Conservation (phyloP, 2,888 invertebrate species). For the Synergus laeviventris region DNA sequence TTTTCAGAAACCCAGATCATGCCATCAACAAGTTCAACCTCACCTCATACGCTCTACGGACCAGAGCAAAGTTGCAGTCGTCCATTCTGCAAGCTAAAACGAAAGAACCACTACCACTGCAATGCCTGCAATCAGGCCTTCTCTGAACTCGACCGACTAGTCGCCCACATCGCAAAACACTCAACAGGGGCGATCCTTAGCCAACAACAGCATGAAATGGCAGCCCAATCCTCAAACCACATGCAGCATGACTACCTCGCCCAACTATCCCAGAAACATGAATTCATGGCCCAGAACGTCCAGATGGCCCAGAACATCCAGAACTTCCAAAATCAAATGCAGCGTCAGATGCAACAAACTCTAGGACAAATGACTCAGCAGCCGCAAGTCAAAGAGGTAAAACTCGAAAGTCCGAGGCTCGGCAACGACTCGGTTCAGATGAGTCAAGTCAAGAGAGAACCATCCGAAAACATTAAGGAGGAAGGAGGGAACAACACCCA, state of each 20-base stretch:
- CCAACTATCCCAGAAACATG: slow-evolving; percentile 71
- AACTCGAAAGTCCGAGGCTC: slow-evolving; percentile 62
- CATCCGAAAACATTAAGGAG: slow-evolving; percentile 58
- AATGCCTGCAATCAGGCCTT: slow-evolving; percentile 88
- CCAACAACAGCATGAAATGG: slow-evolving; percentile 73
- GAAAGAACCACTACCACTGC: slow-evolving; percentile 88
- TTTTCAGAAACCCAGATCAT: slow-evolving; percentile 63
- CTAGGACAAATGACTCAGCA: slow-evolving; percentile 66
- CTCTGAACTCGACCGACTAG: slow-evolving; percentile 83
- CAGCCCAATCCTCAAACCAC: slow-evolving; percentile 65
- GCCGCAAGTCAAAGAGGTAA: slow-evolving; percentile 65
- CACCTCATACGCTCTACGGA: slow-evolving; percentile 79
- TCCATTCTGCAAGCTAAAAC: slow-evolving; percentile 88
- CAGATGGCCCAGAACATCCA: slow-evolving; percentile 71
- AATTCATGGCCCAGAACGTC: slow-evolving; percentile 72
- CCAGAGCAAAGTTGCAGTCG: slow-evolving; percentile 84
- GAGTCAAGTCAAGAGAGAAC: slow-evolving; percentile 67
- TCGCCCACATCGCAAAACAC: slow-evolving; percentile 85
- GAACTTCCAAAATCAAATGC: slow-evolving; percentile 71
- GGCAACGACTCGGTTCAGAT: slow-evolving; percentile 59
- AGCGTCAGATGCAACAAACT: slow-evolving; percentile 71
- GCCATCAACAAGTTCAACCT: slow-evolving; percentile 59
- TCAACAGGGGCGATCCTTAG: slow-evolving; percentile 79
- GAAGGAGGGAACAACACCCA: slow-evolving; percentile 44
- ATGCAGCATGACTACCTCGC: slow-evolving; percentile 66